phyloP scores from a whole-genome alignment of 2,888 invertebrate species.

The Hyposoter didymator region DNA sequence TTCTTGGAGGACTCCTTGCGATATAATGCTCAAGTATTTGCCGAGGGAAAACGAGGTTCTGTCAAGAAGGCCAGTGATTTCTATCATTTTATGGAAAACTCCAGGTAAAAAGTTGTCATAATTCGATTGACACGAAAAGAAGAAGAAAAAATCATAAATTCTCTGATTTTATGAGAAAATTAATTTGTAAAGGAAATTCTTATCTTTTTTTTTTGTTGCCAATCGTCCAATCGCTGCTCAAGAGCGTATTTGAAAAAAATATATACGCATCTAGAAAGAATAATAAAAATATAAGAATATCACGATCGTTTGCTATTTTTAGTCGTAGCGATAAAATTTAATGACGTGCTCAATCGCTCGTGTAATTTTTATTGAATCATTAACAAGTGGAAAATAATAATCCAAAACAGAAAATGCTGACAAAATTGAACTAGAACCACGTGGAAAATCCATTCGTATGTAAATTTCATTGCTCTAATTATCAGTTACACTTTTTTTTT shows the following conservation, averaged over 20 bases:
- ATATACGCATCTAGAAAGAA: background rate
- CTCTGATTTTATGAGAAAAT: background rate
- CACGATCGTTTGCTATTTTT: background rate
- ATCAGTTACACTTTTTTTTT: slow-evolving; percentile 19
- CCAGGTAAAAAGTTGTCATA: background rate
- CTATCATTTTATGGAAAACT: background rate
- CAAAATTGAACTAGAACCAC: background rate
- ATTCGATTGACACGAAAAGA: slow-evolving; percentile 2
- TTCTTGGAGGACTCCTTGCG: background rate
- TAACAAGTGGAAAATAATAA: background rate
- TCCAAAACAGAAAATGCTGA: background rate
- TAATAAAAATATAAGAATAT: background rate
- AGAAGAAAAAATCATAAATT: background rate
- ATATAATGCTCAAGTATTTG: slow-evolving; percentile 17
- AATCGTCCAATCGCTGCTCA: background rate
- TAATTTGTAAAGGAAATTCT: slow-evolving; percentile 1
- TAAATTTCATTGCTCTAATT: slow-evolving; percentile 47
- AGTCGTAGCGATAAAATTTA: background rate
- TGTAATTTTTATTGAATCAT: background rate
- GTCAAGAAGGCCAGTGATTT: background rate
- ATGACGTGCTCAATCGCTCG: background rate
- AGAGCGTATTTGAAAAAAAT: background rate
- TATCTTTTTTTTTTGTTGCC: background rate
- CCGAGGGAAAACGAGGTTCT: slow-evolving; percentile 17
- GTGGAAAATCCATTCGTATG: slow-evolving; percentile 37